phyloP scores from a whole-genome alignment of 2,888 invertebrate species.

The Plagodis pulveraria region DNA sequence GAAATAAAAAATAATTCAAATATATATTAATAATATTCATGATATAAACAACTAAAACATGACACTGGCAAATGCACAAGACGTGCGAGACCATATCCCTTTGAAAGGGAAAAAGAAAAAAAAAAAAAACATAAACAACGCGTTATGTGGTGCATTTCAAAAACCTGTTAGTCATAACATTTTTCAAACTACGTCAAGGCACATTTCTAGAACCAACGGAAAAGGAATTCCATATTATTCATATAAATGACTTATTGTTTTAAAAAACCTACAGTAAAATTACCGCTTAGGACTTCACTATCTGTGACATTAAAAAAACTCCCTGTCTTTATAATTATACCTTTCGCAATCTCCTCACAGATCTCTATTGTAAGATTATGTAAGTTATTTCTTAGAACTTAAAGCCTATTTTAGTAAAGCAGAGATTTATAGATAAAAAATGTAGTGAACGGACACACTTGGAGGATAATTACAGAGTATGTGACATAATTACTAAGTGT shows the following conservation, averaged over 20 bases:
- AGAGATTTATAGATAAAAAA: conserved; percentile 57
- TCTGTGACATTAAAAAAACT: conserved; percentile 58
- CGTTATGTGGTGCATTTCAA: too few species aligned
- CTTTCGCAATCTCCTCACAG: conserved; percentile 44
- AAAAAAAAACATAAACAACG: too few species aligned
- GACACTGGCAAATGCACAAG: too few species aligned
- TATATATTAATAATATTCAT: too few species aligned
- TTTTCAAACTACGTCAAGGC: too few species aligned
- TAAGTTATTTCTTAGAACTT: conserved; percentile 39
- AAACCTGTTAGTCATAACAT: too few species aligned
- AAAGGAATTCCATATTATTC: conserved; percentile 1
- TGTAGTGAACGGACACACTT: conserved; percentile 48
- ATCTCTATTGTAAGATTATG: conserved; percentile 33
- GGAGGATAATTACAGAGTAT: conserved; percentile 60
- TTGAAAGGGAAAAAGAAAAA: too few species aligned
- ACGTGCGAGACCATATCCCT: too few species aligned
- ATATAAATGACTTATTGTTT: conserved; percentile 12
- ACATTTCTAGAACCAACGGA: too few species aligned
- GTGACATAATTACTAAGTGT: conserved; percentile 66
- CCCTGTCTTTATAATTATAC: conserved; percentile 60
- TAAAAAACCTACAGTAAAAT: conserved; percentile 46
- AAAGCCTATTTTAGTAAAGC: conserved; percentile 48
- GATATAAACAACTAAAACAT: too few species aligned
- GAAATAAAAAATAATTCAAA: too few species aligned
- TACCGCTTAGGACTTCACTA: conserved; percentile 52